Percentiles rank a stretch among this genome's conserved stretches.
Evolutionary conservation across 23 tunicate genomes (phyloP).

Genomic region (Aplidium turbinatum): DNA sequence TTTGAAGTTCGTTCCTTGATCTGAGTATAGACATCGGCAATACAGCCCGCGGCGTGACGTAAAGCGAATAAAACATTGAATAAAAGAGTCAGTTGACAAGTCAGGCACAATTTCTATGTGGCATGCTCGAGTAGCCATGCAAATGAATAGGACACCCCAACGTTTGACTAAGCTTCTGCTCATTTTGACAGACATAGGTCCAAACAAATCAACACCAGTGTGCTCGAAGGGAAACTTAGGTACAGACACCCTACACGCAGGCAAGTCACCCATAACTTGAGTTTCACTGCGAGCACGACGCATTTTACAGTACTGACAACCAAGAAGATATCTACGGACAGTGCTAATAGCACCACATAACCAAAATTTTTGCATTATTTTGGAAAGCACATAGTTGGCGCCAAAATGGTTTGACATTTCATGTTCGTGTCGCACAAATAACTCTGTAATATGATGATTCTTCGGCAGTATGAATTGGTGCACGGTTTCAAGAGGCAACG

Average conservation of each 20-base stretch:
- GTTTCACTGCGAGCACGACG: constrained; percentile 5
- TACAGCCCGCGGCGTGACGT: constrained; percentile 5
- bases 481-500: constrained; percentile 19
- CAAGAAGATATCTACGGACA: too few species aligned
- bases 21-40: constrained; percentile 5
- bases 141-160: constrained; percentile 25
- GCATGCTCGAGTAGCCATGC: constrained; percentile 31
- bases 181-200: constrained; percentile 1
- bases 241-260: constrained; percentile 9
- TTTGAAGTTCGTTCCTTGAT: constrained; percentile 27
- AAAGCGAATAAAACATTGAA: constrained; percentile 16
- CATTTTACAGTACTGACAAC: constrained; percentile 16
- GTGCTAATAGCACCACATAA: constrained; percentile 7
- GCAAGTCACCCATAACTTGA: constrained; percentile 24
- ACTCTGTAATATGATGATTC: neutral
- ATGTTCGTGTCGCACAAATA: constrained; percentile 12
- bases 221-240: constrained; percentile 33
- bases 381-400: constrained; percentile 8
- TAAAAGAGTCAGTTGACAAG: constrained; percentile 9
- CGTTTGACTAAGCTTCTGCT: constrained; percentile 24
- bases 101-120: constrained; percentile 19
- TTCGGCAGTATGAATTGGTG: constrained; percentile 17
- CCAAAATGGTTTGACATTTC: constrained; percentile 18
- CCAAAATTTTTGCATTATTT: constrained; percentile 26
- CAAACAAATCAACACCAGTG: constrained; percentile 28